Percentiles rank a stretch among this genome's conserved stretches.
Evolutionary conservation across 2,113 vertebrate genomes (phyloP).

Genomic region (Saccopteryx bilineata): DNA sequence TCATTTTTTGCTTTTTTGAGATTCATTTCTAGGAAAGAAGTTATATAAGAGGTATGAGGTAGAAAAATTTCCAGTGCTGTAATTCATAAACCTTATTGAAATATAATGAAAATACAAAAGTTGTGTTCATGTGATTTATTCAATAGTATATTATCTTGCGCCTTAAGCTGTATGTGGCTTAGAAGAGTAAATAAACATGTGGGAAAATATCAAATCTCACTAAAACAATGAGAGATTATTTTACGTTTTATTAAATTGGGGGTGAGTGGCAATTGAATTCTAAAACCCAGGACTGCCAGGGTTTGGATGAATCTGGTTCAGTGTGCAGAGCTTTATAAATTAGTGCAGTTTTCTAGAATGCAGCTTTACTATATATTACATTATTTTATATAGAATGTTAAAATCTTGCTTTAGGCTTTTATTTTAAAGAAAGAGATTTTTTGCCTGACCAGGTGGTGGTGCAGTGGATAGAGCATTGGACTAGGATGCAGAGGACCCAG

Average conservation of each 20-base stretch:
- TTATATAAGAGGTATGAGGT: background rate
- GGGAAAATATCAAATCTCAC: background rate
- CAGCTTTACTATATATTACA: background rate
- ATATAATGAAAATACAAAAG: slow-evolving; percentile 26
- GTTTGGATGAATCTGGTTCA: background rate
- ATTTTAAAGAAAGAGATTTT: background rate
- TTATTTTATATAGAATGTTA: background rate
- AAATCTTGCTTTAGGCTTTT: background rate
- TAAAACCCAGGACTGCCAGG: background rate
- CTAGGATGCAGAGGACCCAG: too few relatives aligned
- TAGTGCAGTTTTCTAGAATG: slow-evolving; percentile 9
- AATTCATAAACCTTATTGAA: background rate
- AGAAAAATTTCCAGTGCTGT: background rate
- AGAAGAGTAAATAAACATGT: slow-evolving; percentile 4
- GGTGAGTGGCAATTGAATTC: background rate
- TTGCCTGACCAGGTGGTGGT: too few relatives aligned
- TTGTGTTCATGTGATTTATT: background rate
- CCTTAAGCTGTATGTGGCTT: slow-evolving; percentile 3
- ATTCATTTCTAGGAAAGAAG: slow-evolving; percentile 17
- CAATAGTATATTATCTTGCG: background rate
- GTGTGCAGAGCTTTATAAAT: slow-evolving; percentile 24
- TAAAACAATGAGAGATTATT: background rate
- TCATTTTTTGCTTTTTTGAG: slow-evolving; percentile 28
- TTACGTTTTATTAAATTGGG: slow-evolving; percentile 37
- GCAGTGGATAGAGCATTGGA: too few relatives aligned